A percentile compares a stretch with the other conserved stretches of the same genome.
These are phyloP conservation scores for Oncorhynchus clarkii DNA, from an alignment of 2,113 vertebrate genomes.

Conservation along the genomic window DNA sequence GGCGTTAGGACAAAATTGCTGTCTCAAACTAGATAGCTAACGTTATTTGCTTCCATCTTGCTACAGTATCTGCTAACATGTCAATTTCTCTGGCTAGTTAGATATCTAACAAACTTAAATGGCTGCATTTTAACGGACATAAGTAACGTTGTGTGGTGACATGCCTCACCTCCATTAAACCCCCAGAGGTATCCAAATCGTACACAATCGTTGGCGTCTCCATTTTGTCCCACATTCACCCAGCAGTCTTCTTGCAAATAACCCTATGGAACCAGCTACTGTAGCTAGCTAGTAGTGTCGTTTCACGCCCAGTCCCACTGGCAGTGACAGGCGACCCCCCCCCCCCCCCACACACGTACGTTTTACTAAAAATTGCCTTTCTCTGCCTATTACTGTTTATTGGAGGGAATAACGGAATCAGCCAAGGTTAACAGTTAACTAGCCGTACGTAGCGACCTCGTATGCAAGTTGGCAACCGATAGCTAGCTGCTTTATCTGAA, in stretches of 20 bases:
- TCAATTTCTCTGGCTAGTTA: no score
- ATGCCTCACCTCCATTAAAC: slow-evolving; percentile 91
- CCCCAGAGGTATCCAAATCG: slow-evolving; percentile 95
- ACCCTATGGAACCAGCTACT: not conserved
- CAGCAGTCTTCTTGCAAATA: slow-evolving; percentile 54
- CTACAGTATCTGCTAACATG: no score
- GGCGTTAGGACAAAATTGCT: no score
- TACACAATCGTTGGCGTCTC: slow-evolving; percentile 97
- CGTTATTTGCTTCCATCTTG: no score
- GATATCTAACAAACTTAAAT: no score
- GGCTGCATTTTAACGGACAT: no score
- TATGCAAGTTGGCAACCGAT: not conserved
- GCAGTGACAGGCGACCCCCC: not conserved
- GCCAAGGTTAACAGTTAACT: not conserved
- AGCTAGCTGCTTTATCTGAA: no score
- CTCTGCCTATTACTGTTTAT: not conserved
- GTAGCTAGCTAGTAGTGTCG: not conserved
- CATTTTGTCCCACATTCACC: slow-evolving; percentile 98
- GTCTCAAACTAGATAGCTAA: no score
- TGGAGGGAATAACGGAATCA: not conserved
- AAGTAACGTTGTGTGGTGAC: not conserved
- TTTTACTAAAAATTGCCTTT: not conserved
- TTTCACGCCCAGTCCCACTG: not conserved
- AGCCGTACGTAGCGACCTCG: no score
- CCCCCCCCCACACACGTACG: no score